Base-by-base conservation (phyloP, 2,888 invertebrate species). In the Amphimallon solstitiale region DNA sequence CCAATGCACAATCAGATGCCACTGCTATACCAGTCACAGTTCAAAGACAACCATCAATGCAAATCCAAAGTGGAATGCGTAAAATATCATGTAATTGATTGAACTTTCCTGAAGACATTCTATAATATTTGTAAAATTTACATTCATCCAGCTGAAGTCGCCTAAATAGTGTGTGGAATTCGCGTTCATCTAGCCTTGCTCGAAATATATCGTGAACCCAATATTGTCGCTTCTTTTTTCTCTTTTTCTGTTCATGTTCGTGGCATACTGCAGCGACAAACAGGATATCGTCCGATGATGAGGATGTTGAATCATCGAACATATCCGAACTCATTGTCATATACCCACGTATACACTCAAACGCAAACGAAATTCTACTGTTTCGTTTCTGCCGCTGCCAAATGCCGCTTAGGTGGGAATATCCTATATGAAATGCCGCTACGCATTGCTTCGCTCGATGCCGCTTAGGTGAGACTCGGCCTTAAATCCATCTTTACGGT, bases 101-200 rank as follows among this genome's bases (percentile, higher is more conserved):
- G 10, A 14, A 45, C 23, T 60, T 60, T 12, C 14, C 19, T 21
- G 43, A 45, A 4, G 17, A 14, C 45, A 45, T 60, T 46, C 45
- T 60, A 60, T 38, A 60, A 34, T 60, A 60, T 60, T 60, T 60
- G 15, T 35, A 60, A 45, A 60, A 46, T 12, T 45, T 60, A 12
- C 10, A 7, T 43, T 60, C 45, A 43, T 60, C 46, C 10, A 45
- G 23, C 45, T 60, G 60, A 5, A 60, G 19, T 23, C 45, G 5
- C 15, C 19, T 17, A 29, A 56, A 60, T 9, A 60, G 21, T 1
- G 46, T 45, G 21, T 60, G 45, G 34, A 60, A 60, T 45, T 60
- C 46, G 6, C 59, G 43, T 59, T 59, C 45, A 10, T 19, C 6
- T 43, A 59, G 17, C 43, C 45, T 59, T n/a, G 59, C 14, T 21